These are phyloP conservation scores for Papilio elwesi DNA, from an alignment of 2,888 invertebrate species.

Conservation along the genomic window DNA sequence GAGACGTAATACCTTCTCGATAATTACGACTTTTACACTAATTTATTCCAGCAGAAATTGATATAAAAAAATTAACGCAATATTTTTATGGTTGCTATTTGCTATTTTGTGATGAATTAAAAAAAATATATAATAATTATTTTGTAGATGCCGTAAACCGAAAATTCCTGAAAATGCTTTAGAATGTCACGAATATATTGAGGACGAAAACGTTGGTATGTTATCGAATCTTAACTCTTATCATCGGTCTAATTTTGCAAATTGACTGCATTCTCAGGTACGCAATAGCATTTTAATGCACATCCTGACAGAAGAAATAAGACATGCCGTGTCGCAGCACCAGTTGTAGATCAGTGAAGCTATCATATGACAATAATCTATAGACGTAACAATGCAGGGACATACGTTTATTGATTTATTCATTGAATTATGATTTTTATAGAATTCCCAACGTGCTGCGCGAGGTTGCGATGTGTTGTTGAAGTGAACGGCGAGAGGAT, in stretches of 20 bases:
- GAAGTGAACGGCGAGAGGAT: slow-evolving; percentile 78
- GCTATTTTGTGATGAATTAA: neutral
- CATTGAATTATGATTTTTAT: slow-evolving; percentile 21
- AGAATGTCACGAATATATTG: slow-evolving; percentile 80
- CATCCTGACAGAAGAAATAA: too few species aligned
- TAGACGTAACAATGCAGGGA: too few species aligned
- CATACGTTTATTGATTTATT: neutral
- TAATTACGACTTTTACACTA: too few species aligned
- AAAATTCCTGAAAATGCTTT: slow-evolving; percentile 80
- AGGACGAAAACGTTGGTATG: slow-evolving; percentile 80
- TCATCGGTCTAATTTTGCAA: neutral
- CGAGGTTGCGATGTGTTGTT: slow-evolving; percentile 75
- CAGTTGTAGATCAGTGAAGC: too few species aligned
- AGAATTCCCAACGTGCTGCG: slow-evolving; percentile 81
- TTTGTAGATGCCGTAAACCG: slow-evolving; percentile 73
- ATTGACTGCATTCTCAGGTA: too few species aligned
- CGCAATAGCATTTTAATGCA: too few species aligned
- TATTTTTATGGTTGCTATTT: too few species aligned
- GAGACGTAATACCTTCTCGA: too few species aligned
- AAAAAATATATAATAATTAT: neutral
- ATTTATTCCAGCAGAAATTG: too few species aligned
- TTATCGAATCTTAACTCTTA: neutral
- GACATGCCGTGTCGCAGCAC: too few species aligned
- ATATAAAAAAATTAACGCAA: too few species aligned
- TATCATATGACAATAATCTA: too few species aligned